A percentile compares a stretch with the other conserved stretches of the same genome.
These are phyloP conservation scores for Axis porcinus DNA, from an alignment of 2,113 vertebrate genomes.

Conservation along the genomic window DNA sequence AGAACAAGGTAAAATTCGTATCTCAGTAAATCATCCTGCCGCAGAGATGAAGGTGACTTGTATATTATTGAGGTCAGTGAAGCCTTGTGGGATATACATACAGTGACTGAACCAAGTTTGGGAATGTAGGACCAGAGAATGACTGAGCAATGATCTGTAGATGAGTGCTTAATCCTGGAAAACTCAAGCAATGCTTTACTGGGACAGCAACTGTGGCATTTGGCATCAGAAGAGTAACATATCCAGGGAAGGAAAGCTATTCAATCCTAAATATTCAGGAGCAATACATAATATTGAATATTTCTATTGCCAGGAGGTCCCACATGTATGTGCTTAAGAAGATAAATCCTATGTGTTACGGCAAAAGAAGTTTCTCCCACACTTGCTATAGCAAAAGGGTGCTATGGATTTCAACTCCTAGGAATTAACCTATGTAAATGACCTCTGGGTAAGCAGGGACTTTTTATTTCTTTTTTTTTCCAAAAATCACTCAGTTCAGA, in stretches of 20 bases:
- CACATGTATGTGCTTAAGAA: slow-evolving; percentile 34
- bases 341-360: neutral
- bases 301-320: slow-evolving; percentile 29
- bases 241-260: slow-evolving; percentile 19
- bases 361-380: slow-evolving; percentile 2
- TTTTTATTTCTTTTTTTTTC: neutral
- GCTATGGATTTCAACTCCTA: slow-evolving; percentile 37
- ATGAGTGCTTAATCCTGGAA: slow-evolving; percentile 42
- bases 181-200: slow-evolving; percentile 39
- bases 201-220: slow-evolving; percentile 47
- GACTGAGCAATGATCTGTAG: slow-evolving; percentile 57
- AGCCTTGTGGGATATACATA: neutral
- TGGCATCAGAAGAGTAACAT: slow-evolving; percentile 46
- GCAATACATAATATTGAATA: slow-evolving; percentile 54
- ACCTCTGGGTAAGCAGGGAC: slow-evolving; percentile 48
- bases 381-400: slow-evolving; percentile 16
- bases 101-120: slow-evolving; percentile 40
- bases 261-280: slow-evolving; percentile 41
- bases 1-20: slow-evolving; percentile 61
- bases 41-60: slow-evolving; percentile 57
- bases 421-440: slow-evolving; percentile 68
- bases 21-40: slow-evolving; percentile 62
- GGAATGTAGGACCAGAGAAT: slow-evolving; percentile 16
- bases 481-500: slow-evolving; percentile 63
- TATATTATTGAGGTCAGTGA: slow-evolving; percentile 49